A percentile compares a stretch with the other conserved stretches of the same genome.
Conservation (phyloP, 1,140 invertebrate species). For the Heliconius hermathena region DNA sequence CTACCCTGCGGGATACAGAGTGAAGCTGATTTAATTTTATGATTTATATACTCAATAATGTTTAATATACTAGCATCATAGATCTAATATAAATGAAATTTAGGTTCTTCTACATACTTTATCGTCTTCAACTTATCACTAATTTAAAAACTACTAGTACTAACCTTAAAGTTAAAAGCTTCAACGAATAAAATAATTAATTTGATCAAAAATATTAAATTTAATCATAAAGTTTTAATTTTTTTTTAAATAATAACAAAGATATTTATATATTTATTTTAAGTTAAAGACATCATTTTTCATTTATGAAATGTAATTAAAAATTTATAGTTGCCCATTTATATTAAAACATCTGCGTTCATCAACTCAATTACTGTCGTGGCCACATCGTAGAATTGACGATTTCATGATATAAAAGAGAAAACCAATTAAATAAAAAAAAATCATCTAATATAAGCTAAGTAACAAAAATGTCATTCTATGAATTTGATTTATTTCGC, state of each 20-base stretch:
- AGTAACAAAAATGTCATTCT: too few species aligned
- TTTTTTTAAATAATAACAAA: too few species aligned
- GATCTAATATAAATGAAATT: background rate
- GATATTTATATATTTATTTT: background rate
- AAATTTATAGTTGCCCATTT: background rate
- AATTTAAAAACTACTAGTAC: background rate
- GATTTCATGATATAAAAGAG: too few species aligned
- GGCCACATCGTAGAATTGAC: too few species aligned
- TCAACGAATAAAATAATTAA: background rate
- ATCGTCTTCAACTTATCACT: background rate
- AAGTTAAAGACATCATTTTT: background rate
- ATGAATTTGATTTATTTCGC: too few species aligned
- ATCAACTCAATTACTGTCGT: too few species aligned
- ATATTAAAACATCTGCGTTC: background rate
- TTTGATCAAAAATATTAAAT: too few species aligned
- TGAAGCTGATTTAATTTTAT: background rate
- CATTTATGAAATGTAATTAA: background rate
- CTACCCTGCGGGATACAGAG: too few species aligned
- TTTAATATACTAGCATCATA: constrained; percentile 59
- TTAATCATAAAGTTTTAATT: too few species aligned
- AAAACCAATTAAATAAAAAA: too few species aligned
- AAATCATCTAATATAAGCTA: too few species aligned
- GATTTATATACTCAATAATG: constrained; percentile 7
- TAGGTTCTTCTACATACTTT: background rate
- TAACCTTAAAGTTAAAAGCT: background rate